Conservation (phyloP, 2,113 vertebrate genomes). For the Ochotona curzoniae region DNA sequence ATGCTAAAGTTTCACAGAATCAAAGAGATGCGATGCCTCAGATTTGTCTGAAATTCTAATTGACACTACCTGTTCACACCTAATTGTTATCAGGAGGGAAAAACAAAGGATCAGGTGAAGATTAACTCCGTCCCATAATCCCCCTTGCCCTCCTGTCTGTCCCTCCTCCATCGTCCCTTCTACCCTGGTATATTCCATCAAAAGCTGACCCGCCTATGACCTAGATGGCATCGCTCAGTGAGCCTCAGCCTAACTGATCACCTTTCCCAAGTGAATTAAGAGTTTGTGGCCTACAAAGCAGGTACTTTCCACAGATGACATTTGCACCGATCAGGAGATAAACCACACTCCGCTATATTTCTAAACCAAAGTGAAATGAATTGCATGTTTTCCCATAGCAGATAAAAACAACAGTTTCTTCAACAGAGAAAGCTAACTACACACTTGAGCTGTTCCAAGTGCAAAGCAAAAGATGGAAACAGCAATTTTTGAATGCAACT, state of each 20-base stretch:
- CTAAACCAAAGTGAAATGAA: background rate
- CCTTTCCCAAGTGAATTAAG: background rate
- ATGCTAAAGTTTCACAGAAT: background rate
- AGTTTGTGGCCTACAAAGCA: background rate
- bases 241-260: background rate
- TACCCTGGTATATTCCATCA: background rate
- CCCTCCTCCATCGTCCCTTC: background rate
- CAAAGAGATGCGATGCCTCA: background rate
- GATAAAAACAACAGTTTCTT: background rate
- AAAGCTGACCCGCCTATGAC: background rate
- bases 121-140: background rate
- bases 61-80: background rate
- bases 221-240: background rate
- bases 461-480: background rate
- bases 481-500: background rate
- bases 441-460: background rate
- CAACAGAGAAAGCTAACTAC: background rate
- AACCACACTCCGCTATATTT: background rate
- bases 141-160: background rate
- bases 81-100: background rate
- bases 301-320: fast-evolving
- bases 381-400: background rate
- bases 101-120: background rate
- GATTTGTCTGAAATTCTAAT: background rate
- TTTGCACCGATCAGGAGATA: background rate